Evolutionary conservation across 2,797 vertebrate species (phyloP).

Genomic region (Melopsittacus undulatus): DNA sequence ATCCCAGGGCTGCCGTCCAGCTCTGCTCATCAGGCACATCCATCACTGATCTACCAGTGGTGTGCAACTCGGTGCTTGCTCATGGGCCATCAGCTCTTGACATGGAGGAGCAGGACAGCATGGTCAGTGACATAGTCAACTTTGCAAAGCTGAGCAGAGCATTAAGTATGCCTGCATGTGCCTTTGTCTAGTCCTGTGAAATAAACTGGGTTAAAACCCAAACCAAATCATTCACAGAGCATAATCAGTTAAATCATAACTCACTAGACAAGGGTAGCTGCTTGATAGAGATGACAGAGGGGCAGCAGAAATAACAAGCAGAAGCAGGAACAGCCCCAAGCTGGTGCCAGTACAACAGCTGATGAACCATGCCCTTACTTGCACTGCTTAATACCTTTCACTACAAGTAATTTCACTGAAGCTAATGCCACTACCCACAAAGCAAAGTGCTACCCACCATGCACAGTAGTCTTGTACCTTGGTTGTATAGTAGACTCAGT

Average conservation of each 20-base stretch:
- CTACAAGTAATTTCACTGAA: neutral
- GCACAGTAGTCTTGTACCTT: neutral
- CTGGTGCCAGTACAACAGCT: neutral
- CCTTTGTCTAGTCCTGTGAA: neutral
- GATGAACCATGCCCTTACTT: neutral
- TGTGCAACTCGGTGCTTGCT: rapidly evolving
- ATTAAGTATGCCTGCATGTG: neutral
- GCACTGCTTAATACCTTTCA: neutral
- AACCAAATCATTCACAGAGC: neutral
- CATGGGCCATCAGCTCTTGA: neutral
- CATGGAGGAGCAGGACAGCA: neutral
- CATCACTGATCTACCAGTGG: neutral
- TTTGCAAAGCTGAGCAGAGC: neutral
- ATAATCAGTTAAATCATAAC: neutral
- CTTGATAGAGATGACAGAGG: neutral
- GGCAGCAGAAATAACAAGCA: neutral
- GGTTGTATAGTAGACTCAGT: neutral
- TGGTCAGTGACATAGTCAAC: neutral
- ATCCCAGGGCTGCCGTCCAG: neutral
- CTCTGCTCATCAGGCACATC: neutral
- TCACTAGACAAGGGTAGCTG: neutral
- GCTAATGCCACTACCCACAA: neutral
- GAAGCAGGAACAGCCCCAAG: neutral
- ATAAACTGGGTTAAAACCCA: neutral
- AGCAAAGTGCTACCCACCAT: neutral